These are phyloP conservation scores for Arvicanthis niloticus DNA, from an alignment of 2,113 vertebrate genomes.

Conservation along the genomic window DNA sequence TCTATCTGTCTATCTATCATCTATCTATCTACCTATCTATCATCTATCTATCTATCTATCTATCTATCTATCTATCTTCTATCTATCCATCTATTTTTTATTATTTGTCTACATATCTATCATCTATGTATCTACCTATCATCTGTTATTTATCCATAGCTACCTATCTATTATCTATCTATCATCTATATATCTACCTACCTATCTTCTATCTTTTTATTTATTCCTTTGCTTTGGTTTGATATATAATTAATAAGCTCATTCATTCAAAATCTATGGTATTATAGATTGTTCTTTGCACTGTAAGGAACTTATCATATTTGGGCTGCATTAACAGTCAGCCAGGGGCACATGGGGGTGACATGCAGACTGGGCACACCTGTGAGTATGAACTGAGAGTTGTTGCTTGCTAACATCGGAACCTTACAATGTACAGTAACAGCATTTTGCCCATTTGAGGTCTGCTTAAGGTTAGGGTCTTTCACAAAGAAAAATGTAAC, in stretches of 20 bases:
- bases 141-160: too few species aligned
- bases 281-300: background rate
- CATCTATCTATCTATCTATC: background rate
- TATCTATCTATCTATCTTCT: background rate
- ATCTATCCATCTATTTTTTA: background rate
- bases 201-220: background rate
- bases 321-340: background rate
- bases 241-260: background rate
- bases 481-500: background rate
- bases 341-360: background rate
- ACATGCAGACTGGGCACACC: background rate
- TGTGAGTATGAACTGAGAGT: background rate
- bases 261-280: background rate
- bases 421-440: background rate
- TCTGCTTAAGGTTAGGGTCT: background rate
- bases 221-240: background rate
- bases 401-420: background rate
- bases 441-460: background rate
- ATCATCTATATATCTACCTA: background rate
- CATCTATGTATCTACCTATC: background rate
- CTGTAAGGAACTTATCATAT: background rate
- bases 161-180: background rate
- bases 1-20: background rate
- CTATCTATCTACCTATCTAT: background rate
- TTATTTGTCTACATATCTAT: background rate